Base-by-base conservation (phyloP, 2,113 vertebrate species). In the Pelobates fuscus region DNA sequence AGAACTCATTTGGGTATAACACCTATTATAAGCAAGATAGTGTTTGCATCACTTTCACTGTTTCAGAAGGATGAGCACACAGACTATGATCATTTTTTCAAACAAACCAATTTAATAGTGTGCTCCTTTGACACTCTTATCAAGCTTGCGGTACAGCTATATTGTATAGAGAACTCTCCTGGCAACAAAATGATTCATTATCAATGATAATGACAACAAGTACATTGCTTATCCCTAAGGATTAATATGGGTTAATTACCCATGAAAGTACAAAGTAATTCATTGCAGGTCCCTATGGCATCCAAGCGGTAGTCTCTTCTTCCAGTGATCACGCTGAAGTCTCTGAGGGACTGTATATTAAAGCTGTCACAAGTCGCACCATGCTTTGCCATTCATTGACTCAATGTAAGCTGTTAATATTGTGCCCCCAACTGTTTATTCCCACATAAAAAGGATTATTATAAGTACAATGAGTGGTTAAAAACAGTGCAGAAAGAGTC, bases 181-280 rank as follows among this genome's bases (percentile, higher is more conserved):
- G 44, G 44, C 70, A 30, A 20, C 21, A 25, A 44, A 26, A 23
- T 27, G 23, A 54, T 64, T 41, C 23, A 32, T 55, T 64, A 17
- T 64, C 60, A 20, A 37, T 30, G 27, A 65, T 20, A 73, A 54
- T 21, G 18, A 55, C 44, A 55, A 30, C n/a, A 41, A 25, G 59
- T 30, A 26, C 71, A 73, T 14, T 20, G 18, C 20, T 0, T 1
- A n/a, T 55, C 46, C 20, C 26, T 57, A 17, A 14, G 52, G 21
- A 55, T 18, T 65, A 65, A 65, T 54, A 44, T 11, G 23, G 61
- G 60, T 64, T 73, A 54, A 73, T 73, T 65, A 18, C 20, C 46
- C 60, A 55, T 73, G 20, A 64, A 73, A 72, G 59, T 72, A 64
- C 30, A 21, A n/a, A 20, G 46, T n/a, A 29, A 65, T 25, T 44